These are phyloP conservation scores for Sebastes kiyomatsui DNA, from an alignment of 2,797 vertebrate species.

Conservation along the genomic window DNA sequence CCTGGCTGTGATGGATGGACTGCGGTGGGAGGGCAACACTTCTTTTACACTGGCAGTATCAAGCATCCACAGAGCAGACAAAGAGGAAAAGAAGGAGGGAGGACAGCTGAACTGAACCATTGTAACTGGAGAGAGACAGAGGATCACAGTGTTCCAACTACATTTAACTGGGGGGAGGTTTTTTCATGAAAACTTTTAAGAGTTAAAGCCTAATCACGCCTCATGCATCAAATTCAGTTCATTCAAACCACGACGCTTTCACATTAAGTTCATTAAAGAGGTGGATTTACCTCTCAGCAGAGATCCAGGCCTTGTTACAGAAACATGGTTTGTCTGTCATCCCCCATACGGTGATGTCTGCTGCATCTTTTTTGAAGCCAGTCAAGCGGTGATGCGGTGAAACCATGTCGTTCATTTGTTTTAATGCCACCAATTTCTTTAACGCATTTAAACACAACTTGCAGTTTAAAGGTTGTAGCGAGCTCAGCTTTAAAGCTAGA, in stretches of 20 bases:
- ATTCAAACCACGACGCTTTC: too few species aligned
- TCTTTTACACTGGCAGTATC: conserved; percentile 44
- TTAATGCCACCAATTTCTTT: too few species aligned
- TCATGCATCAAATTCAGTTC: background rate
- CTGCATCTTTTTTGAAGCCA: too few species aligned
- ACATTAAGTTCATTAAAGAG: background rate
- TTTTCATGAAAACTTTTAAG: background rate
- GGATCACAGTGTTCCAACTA: background rate
- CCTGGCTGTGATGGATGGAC: conserved; percentile 65
- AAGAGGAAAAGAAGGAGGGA: background rate
- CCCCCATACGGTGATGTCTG: too few species aligned
- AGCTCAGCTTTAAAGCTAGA: too few species aligned
- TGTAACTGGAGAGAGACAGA: background rate
- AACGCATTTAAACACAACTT: too few species aligned
- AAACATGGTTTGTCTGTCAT: too few species aligned
- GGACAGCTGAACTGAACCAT: background rate
- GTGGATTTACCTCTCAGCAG: too few species aligned
- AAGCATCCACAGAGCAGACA: conserved; percentile 31
- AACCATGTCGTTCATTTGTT: background rate
- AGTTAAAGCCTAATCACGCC: background rate
- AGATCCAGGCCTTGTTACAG: too few species aligned
- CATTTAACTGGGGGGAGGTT: background rate
- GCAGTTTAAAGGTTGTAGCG: background rate
- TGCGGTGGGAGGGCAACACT: conserved; percentile 55
- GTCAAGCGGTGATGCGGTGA: too few species aligned